These are phyloP conservation scores for Hermodice carunculata DNA, from an alignment of 2,888 invertebrate species.

Conservation along the genomic window DNA sequence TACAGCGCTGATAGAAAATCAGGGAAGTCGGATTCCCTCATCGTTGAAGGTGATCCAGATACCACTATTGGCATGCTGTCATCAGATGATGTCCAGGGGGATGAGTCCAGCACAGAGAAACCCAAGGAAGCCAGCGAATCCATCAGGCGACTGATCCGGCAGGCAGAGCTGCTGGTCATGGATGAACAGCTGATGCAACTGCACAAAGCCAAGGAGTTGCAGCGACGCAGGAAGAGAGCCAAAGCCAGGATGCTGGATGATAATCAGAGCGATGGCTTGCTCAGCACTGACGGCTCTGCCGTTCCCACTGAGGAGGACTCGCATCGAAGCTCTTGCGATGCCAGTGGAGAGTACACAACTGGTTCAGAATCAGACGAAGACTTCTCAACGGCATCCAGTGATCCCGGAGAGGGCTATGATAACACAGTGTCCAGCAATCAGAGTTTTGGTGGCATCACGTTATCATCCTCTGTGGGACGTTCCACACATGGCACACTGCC, in stretches of 20 bases:
- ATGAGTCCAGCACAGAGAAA: neutral
- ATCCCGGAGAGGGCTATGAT: neutral
- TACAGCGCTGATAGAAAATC: neutral
- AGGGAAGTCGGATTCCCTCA: conserved; percentile 5
- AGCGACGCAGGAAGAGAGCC: neutral
- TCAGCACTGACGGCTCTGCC: conserved; percentile 16
- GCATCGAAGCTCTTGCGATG: conserved; percentile 27
- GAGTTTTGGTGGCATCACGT: neutral
- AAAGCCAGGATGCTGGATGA: neutral
- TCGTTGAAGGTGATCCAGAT: conserved; percentile 8
- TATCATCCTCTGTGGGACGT: neutral
- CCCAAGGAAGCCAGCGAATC: neutral
- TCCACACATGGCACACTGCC: conserved; percentile 83
- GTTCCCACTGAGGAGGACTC: neutral
- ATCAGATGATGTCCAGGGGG: neutral
- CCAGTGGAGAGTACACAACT: neutral
- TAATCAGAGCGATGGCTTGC: neutral
- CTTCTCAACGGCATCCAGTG: neutral
- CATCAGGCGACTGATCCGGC: conserved; percentile 12
- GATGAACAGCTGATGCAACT: conserved; percentile 12
- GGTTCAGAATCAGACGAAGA: neutral
- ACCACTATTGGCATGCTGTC: conserved; percentile 1
- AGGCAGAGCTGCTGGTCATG: conserved; percentile 21
- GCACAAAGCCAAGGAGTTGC: neutral
- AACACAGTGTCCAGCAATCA: neutral